Base-by-base conservation (phyloP, 2,113 vertebrate genomes). In the Caracal caracal region DNA sequence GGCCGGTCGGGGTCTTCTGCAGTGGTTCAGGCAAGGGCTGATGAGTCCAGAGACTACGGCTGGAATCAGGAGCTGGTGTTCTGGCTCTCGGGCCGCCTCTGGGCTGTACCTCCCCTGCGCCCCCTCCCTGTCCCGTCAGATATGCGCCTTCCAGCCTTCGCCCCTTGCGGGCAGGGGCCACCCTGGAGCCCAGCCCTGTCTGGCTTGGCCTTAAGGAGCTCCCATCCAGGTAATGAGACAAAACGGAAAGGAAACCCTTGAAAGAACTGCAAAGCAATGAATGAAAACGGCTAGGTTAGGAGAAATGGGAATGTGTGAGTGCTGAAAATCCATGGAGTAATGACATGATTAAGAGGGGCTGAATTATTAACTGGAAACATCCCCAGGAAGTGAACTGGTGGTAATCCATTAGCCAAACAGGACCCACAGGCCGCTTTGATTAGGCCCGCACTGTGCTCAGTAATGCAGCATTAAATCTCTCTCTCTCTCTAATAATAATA, bases 1-100 rank as follows among this genome's bases (percentile, higher is more conserved):
- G 3, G 16, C 9, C 51, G 24, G 22, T 10, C 11, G 2, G n/a
- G 20, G 43, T 12, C 5, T 92, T 40, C 10, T 33, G 59, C 3
- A 3, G n/a, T 3, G 73, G 33, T 15, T 22, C 35, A 5, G 43
- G 12, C 35, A 35, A 78, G 22, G 12, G 12, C 15, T 11, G 12
- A 4, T 19, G n/a, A 47, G n/a, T 26, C 24, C 28, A 15, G 10
- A n/a, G 22, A 73, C 10, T 3, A 43, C 0, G 5, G 2, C 37
- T 15, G 37, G 37, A 24, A 2, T 49, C 19, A 8, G 51, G 10
- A 26, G 17, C 56, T 7, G 20, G 13, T 8, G 30, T 13, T 35
- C 33, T 49, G 19, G 59, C 30, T 63, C 20, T 1, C 33, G 2
- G 51, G 40, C 20, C 35, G 22, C 70, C 81, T 11, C 15, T 26